Evolutionary conservation across 2,888 invertebrate genomes (phyloP).

Genomic region (Glyphotaelius pellucidus): DNA sequence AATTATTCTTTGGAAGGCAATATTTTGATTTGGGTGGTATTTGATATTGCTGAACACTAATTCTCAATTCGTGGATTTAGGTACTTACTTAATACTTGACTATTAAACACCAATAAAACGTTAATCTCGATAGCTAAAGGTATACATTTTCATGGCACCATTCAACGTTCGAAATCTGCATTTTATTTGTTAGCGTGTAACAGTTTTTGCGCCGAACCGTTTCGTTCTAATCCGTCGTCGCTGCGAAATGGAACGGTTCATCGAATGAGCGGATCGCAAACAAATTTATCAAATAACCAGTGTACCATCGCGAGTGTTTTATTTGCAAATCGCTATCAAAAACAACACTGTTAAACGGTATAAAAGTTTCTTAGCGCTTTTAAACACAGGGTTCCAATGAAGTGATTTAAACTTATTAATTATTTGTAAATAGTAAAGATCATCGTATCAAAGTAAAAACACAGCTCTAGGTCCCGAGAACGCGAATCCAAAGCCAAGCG

Average conservation of each 20-base stretch:
- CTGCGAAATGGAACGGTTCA: constrained; percentile 37
- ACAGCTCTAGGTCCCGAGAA: too few relatives aligned
- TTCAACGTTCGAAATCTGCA: background rate
- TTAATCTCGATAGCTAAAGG: background rate
- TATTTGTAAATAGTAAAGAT: background rate
- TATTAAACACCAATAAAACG: background rate
- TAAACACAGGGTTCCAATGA: background rate
- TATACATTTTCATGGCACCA: background rate
- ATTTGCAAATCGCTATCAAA: background rate
- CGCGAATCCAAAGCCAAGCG: background rate
- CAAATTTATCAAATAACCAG: constrained; percentile 47
- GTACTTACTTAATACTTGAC: background rate
- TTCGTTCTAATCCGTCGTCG: constrained; percentile 15
- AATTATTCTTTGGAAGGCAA: too few relatives aligned
- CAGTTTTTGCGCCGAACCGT: background rate
- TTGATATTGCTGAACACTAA: too few relatives aligned
- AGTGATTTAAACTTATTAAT: background rate
- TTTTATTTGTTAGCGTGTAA: background rate
- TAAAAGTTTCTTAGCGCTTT: background rate
- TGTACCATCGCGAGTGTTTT: background rate
- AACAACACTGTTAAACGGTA: background rate
- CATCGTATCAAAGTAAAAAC: background rate
- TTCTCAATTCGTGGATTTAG: too few relatives aligned
- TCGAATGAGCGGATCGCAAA: constrained; percentile 35
- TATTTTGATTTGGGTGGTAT: too few relatives aligned